Evolutionary conservation across 2,113 vertebrate species (phyloP).

Genomic region (Ictidomys tridecemlineatus): DNA sequence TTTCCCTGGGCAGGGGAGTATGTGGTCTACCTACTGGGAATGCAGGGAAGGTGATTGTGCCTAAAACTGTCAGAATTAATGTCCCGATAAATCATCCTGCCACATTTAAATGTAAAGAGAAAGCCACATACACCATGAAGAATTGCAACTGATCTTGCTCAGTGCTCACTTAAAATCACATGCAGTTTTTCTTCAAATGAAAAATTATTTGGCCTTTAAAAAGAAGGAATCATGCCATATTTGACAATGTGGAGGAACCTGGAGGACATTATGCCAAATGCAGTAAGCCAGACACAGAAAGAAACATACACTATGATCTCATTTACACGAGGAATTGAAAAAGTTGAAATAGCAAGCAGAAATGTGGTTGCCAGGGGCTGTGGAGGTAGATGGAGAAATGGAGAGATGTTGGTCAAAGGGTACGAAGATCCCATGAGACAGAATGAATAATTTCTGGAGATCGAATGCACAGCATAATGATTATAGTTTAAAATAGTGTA

Average conservation of each 20-base stretch:
- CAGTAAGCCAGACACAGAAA: neutral
- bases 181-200: neutral
- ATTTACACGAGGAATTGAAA: neutral
- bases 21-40: neutral
- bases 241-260: too few species aligned
- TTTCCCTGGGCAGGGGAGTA: neutral
- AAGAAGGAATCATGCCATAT: neutral
- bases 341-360: neutral
- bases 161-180: neutral
- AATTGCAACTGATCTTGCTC: neutral
- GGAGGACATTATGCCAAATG: neutral
- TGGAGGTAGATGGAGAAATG: too few species aligned
- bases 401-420: neutral
- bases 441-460: neutral
- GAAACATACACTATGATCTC: too few species aligned
- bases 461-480: rapidly evolving
- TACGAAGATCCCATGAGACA: neutral
- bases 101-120: neutral
- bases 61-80: slow-evolving; percentile 10
- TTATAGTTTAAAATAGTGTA: neutral
- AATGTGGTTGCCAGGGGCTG: neutral
- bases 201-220: neutral
- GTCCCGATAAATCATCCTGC: neutral
- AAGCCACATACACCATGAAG: neutral
- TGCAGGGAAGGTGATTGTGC: neutral